Evolutionary conservation across 2,797 vertebrate species (phyloP).

Genomic region (Vespertilio murinus): DNA sequence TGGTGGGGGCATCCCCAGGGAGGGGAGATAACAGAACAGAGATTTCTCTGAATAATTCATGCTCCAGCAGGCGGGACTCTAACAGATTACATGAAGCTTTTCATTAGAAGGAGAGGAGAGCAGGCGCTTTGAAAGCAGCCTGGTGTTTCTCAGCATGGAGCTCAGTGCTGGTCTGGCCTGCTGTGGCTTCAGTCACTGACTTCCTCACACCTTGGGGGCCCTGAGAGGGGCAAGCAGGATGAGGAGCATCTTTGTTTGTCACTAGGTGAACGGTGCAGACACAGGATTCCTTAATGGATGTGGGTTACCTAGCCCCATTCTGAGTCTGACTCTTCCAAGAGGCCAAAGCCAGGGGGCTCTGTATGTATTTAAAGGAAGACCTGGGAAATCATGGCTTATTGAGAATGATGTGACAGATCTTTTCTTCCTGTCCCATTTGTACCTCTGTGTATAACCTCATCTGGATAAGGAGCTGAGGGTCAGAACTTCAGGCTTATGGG

Average conservation of each 20-base stretch:
- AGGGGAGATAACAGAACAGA: constrained; percentile 89
- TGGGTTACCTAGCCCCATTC: not conserved
- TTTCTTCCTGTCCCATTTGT: not conserved
- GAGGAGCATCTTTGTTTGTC: constrained; percentile 85
- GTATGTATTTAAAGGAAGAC: not conserved
- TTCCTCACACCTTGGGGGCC: constrained; percentile 85
- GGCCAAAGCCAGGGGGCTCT: not conserved
- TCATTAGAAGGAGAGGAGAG: constrained; percentile 89
- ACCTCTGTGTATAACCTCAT: not conserved
- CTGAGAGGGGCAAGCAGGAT: constrained; percentile 86
- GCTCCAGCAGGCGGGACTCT: constrained; percentile 84
- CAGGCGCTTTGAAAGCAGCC: constrained; percentile 86
- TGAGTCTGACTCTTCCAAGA: not conserved
- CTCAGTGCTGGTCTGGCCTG: constrained; percentile 85
- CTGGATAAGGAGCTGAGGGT: not conserved
- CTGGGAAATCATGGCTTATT: no score
- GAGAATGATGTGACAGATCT: not conserved
- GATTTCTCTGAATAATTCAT: constrained; percentile 94
- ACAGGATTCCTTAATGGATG: not conserved
- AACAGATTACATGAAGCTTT: constrained; percentile 92
- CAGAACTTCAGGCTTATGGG: not conserved
- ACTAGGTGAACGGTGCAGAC: constrained; percentile 35
- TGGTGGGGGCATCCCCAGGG: constrained; percentile 93
- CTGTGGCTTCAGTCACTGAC: constrained; percentile 83
- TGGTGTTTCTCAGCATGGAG: constrained; percentile 81